Evolutionary conservation across 2,113 vertebrate genomes (phyloP), one percentile per base, ranked within the genome.

Genomic region (Leucopsar rothschildi): DNA sequence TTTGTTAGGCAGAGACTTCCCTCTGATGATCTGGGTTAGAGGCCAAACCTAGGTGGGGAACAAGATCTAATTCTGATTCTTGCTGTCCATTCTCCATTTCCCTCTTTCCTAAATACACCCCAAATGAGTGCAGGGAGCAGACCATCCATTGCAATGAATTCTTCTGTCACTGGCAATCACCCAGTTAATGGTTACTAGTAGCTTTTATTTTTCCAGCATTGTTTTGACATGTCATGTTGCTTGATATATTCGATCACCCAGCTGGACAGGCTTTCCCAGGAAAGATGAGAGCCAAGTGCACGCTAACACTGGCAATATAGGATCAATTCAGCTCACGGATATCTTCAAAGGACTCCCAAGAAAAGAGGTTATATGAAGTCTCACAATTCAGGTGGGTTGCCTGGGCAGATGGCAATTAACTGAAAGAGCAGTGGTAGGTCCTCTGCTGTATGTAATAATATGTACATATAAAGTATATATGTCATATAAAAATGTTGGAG

Each of bases 241-340:
- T 21, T 47, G 56, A 61, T 49, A 42, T 6, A 60, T 25, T 44
- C n/a, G 8, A 21, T 81, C 73, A 49, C 11, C 10, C 1, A 9
- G 3, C 1, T 33, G 37, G 33, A 29, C 24, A 78, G 50, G 21
- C 24, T 82, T 81, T 52, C 49, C 24, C 25, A 40, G 56, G 45
- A 73, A 53, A 57, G 23, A 25, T 6, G 40, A 11, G 35, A 39
- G n/a, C 15, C 63, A 56, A 84, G 45, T 59, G 11, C 44, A 50
- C 0, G 0, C 8, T 53, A 55, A 64, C 0, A 0, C 24, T 82
- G 50, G 27, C 39, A 60, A 23, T 29, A 42, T 7, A 55, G 73
- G 28, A 52, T 33, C 23, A 24, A 27, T 28, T 55, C 42, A 57
- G 13, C 20, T 80, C 55, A 50, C 20, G 89, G 28, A 5, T 81